Evolutionary conservation across 1,140 invertebrate species (phyloP).

Genomic region (Oncopodura yosiiana): DNA sequence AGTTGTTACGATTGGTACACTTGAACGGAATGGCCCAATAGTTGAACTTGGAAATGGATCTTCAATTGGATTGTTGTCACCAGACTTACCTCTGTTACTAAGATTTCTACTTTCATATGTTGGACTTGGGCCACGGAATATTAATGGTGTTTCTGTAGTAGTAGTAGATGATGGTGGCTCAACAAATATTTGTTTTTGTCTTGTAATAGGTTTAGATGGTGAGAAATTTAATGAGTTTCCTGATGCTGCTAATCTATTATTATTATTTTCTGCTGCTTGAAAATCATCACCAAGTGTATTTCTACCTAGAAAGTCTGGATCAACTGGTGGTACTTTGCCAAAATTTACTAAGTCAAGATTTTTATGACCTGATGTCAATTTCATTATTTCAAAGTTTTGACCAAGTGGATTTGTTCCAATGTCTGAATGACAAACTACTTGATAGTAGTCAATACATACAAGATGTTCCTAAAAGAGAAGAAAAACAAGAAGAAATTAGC

Average conservation of each 20-base stretch:
- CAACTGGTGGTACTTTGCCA: not conserved
- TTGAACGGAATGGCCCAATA: not conserved
- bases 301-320: constrained; percentile 27
- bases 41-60: not conserved
- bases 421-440: constrained; percentile 29
- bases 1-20: constrained; percentile 7
- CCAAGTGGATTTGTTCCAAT: constrained; percentile 26
- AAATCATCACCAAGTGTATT: constrained; percentile 33
- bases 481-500: not conserved
- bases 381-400: constrained; percentile 32
- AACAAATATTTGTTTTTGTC: constrained; percentile 11
- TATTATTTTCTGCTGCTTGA: constrained; percentile 35
- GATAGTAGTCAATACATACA: constrained; percentile 33
- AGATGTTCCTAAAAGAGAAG: constrained; percentile 26
- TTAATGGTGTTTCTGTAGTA: not conserved
- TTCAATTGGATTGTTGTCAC: not conserved
- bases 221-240: constrained; percentile 22
- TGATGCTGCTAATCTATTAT: constrained; percentile 29
- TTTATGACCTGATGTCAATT: constrained; percentile 16
- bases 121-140: not conserved
- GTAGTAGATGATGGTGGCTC: not conserved
- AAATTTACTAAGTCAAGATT: not conserved
- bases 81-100: not conserved
- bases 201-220: constrained; percentile 16
- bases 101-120: too few species aligned